Conservation (phyloP, 2,113 vertebrate genomes). For the Argyrosomus japonicus region DNA sequence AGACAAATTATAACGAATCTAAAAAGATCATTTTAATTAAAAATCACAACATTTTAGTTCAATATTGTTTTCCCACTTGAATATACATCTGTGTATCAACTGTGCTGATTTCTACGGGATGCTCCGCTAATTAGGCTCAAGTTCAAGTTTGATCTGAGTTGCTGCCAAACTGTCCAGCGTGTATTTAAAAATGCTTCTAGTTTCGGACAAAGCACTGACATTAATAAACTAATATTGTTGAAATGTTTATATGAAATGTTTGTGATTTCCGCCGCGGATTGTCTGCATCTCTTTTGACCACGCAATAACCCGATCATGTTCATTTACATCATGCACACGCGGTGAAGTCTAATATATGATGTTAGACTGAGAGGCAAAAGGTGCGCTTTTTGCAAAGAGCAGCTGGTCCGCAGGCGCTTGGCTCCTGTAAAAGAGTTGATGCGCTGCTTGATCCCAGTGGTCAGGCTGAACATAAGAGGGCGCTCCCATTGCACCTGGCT, state of each 20-base stretch:
- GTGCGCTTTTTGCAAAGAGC: slow-evolving; percentile 46
- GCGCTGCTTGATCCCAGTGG: slow-evolving; percentile 82
- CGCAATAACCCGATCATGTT: not conserved
- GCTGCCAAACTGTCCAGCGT: not conserved
- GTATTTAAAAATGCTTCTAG: not conserved
- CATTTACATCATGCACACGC: slow-evolving; percentile 10
- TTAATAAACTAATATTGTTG: not conserved
- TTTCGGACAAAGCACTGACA: not conserved
- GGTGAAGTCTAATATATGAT: slow-evolving; percentile 22
- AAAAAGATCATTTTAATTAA: not conserved
- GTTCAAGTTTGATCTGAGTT: slow-evolving; percentile 28
- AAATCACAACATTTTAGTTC: too few species aligned
- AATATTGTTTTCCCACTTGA: not conserved
- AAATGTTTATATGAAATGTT: slow-evolving; percentile 12
- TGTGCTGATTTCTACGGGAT: slow-evolving; percentile 10
- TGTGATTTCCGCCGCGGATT: not conserved
- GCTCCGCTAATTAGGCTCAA: slow-evolving; percentile 20
- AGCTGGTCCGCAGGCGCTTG: slow-evolving; percentile 67
- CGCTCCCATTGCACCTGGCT: slow-evolving; percentile 90
- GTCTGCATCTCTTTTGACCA: not conserved
- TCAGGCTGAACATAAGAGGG: slow-evolving; percentile 90
- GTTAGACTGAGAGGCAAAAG: slow-evolving; percentile 15
- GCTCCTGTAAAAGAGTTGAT: slow-evolving; percentile 69
- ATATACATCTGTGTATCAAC: not conserved
- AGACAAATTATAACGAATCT: not conserved